Percentiles rank a stretch among this genome's conserved stretches.
Conservation (phyloP, 2,888 invertebrate genomes). For the Ormyrus thymus region DNA sequence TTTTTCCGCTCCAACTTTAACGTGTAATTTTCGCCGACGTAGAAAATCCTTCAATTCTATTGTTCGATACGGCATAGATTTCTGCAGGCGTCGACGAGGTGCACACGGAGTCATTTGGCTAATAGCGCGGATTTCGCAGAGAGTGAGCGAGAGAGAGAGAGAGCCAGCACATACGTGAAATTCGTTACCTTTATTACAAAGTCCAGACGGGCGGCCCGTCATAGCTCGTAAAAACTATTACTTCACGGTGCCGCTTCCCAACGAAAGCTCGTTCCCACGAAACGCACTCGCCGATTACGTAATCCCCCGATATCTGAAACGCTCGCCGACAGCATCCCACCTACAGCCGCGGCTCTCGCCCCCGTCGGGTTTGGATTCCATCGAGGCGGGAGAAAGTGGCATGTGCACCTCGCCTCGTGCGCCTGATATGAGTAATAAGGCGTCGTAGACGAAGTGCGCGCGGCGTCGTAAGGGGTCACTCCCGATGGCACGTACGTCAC, state of each 20-base stretch:
- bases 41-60: slow-evolving; percentile 48
- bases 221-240: slow-evolving; percentile 36
- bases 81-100: slow-evolving; percentile 28
- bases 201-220: slow-evolving; percentile 1
- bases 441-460: slow-evolving; percentile 39
- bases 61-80: slow-evolving; percentile 25
- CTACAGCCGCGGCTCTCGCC: too few species aligned
- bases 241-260: slow-evolving; percentile 5
- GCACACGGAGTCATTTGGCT: slow-evolving; percentile 32
- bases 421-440: slow-evolving; percentile 11
- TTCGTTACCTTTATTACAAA: slow-evolving; percentile 14
- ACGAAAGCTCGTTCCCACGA: slow-evolving; percentile 48
- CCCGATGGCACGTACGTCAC: too few species aligned
- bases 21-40: slow-evolving; percentile 32
- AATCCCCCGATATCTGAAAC: neutral
- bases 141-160: too few species aligned
- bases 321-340: too few species aligned
- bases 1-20: slow-evolving; percentile 13
- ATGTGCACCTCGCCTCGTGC: neutral
- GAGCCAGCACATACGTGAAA: neutral
- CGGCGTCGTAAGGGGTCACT: slow-evolving; percentile 2
- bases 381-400: neutral
- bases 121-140: slow-evolving; percentile 31
- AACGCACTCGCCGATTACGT: slow-evolving; percentile 15
- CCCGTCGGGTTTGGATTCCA: neutral